A percentile compares a stretch with the other conserved stretches of the same genome.
Evolutionary conservation across 1,140 invertebrate species (phyloP).

Genomic region (Tetranychus urticae): DNA sequence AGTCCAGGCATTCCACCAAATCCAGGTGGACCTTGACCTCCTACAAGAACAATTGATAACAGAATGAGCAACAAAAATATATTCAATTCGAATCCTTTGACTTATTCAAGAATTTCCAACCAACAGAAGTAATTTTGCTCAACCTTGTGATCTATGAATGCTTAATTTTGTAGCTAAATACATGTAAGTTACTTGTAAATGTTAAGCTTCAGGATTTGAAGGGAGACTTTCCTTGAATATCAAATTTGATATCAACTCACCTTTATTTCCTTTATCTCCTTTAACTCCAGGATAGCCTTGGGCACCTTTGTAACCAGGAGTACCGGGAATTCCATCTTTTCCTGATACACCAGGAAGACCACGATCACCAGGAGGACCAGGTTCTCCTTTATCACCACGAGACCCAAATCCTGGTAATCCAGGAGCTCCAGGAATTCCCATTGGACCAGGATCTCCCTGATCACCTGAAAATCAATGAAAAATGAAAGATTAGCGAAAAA

Average conservation of each 20-base stretch:
- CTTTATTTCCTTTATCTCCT: slow-evolving; percentile 32
- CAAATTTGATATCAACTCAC: too few species aligned
- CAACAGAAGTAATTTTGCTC: too few species aligned
- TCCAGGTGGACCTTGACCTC: slow-evolving; percentile 21
- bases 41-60: slow-evolving; percentile 18
- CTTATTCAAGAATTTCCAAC: too few species aligned
- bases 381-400: not conserved
- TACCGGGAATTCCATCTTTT: not conserved
- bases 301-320: not conserved
- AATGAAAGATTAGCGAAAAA: too few species aligned
- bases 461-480: not conserved
- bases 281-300: not conserved
- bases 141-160: too few species aligned
- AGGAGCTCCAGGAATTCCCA: not conserved
- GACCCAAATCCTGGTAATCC: not conserved
- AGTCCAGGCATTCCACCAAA: slow-evolving; percentile 3
- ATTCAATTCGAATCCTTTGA: too few species aligned
- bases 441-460: slow-evolving; percentile 1
- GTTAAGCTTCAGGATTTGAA: too few species aligned
- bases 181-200: too few species aligned
- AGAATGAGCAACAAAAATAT: too few species aligned
- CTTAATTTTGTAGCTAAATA: too few species aligned
- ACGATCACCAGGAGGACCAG: not conserved
- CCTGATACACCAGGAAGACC: not conserved
- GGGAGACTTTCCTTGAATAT: too few species aligned